Percentiles rank a stretch among this genome's conserved stretches.
phyloP scores from a whole-genome alignment of 1,140 invertebrate genomes.

The Drosophila ercepeae region DNA sequence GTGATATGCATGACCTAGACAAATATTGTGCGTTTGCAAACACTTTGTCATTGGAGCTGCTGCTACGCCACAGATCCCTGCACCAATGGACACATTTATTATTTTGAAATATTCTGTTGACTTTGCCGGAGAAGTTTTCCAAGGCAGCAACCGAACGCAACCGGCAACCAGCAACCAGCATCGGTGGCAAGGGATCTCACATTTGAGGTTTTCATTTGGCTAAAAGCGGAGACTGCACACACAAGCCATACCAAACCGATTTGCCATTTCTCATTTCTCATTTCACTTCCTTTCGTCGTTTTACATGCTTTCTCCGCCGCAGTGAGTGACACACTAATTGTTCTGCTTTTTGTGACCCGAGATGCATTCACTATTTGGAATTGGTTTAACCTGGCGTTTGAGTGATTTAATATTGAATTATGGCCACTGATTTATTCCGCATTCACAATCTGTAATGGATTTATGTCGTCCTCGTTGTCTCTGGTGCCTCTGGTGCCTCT shows the following conservation, averaged over 20 bases:
- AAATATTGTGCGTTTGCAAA: conserved; percentile 78
- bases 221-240: conserved; percentile 52
- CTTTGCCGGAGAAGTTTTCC: conserved; percentile 65
- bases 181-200: conserved; percentile 2
- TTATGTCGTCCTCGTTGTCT: conserved; percentile 45
- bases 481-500: neutral
- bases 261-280: conserved; percentile 55
- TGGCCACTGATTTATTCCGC: conserved; percentile 63
- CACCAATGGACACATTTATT: conserved; percentile 72
- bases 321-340: conserved; percentile 73
- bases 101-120: conserved; percentile 81
- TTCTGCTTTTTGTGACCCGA: conserved; percentile 52
- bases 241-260: conserved; percentile 18
- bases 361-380: conserved; percentile 48
- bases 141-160: neutral
- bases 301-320: conserved; percentile 15
- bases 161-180: neutral
- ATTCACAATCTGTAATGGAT: conserved; percentile 67
- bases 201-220: conserved; percentile 78
- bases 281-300: conserved; percentile 18
- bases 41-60: conserved; percentile 67
- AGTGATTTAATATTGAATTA: conserved; percentile 82
- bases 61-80: conserved; percentile 7
- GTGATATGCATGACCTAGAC: conserved; percentile 74
- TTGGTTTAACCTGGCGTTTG: conserved; percentile 79